These are phyloP conservation scores for Blastobasis lacticolella DNA, from an alignment of 2,888 invertebrate genomes.

Conservation along the genomic window DNA sequence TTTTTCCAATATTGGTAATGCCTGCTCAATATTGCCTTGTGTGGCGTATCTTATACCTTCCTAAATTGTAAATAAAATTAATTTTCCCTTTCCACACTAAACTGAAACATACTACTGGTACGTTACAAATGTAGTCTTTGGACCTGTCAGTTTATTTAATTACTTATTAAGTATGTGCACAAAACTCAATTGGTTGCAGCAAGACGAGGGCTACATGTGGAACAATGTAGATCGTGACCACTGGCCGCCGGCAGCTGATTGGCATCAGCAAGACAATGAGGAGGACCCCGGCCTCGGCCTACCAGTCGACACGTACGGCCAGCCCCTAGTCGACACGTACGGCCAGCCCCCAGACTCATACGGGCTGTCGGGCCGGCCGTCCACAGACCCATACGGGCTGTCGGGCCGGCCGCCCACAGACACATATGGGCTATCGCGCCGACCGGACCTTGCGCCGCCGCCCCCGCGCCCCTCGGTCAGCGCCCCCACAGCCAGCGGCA, in stretches of 20 bases:
- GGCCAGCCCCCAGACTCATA: constrained; percentile 7
- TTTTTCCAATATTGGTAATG: too few species aligned
- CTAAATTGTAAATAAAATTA: too few species aligned
- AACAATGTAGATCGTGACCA: constrained; percentile 22
- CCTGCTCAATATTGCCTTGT: too few species aligned
- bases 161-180: too few species aligned
- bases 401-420: neutral
- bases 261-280: neutral
- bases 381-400: constrained; percentile 7
- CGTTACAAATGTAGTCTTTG: too few species aligned
- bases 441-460: constrained; percentile 21
- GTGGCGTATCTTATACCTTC: too few species aligned
- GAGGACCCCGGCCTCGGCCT: constrained; percentile 10
- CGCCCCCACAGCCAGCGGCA: constrained; percentile 31
- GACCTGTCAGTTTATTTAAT: too few species aligned
- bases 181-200: constrained; percentile 19
- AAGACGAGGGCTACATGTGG: constrained; percentile 26
- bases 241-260: constrained; percentile 17
- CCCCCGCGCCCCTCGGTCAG: constrained; percentile 19
- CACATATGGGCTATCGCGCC: constrained; percentile 25
- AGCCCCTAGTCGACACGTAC: too few species aligned
- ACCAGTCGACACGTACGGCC: neutral
- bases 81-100: too few species aligned
- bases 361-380: constrained; percentile 1
- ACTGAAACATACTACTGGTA: too few species aligned